Evolutionary conservation across 2,888 invertebrate genomes (phyloP).

Genomic region (Cylloceria caligata): DNA sequence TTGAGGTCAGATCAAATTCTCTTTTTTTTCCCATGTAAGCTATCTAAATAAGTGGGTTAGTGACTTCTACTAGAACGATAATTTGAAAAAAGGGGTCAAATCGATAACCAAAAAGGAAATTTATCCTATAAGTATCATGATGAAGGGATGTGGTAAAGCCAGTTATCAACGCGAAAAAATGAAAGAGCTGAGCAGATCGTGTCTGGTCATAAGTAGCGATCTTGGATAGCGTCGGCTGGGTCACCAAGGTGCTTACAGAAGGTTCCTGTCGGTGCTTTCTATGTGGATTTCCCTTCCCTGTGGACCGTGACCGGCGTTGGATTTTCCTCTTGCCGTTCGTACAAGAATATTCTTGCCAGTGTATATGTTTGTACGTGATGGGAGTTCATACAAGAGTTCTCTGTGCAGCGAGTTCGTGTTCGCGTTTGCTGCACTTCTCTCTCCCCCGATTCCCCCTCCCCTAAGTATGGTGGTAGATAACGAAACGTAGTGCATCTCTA

Average conservation of each 20-base stretch:
- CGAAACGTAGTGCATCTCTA: constrained; percentile 70
- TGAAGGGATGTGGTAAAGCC: constrained; percentile 11
- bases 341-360: constrained; percentile 35
- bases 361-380: constrained; percentile 10
- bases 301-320: constrained; percentile 34
- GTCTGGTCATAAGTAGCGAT: constrained; percentile 82
- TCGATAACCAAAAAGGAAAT: constrained; percentile 44
- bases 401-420: constrained; percentile 48
- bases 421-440: constrained; percentile 29
- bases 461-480: constrained; percentile 79
- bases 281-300: constrained; percentile 45
- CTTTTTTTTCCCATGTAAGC: too few species aligned
- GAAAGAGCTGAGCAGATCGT: constrained; percentile 73
- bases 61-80: neutral
- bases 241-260: constrained; percentile 69
- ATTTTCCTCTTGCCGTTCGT: constrained; percentile 33
- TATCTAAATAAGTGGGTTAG: constrained; percentile 1
- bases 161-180: constrained; percentile 36
- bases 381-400: constrained; percentile 11
- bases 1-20: too few species aligned
- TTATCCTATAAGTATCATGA: constrained; percentile 22
- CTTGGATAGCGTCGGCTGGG: constrained; percentile 71
- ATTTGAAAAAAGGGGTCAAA: neutral
- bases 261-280: constrained; percentile 60
- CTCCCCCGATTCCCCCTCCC: neutral